Conservation (phyloP, 2,888 invertebrate genomes). For the Diaprepes abbreviatus region DNA sequence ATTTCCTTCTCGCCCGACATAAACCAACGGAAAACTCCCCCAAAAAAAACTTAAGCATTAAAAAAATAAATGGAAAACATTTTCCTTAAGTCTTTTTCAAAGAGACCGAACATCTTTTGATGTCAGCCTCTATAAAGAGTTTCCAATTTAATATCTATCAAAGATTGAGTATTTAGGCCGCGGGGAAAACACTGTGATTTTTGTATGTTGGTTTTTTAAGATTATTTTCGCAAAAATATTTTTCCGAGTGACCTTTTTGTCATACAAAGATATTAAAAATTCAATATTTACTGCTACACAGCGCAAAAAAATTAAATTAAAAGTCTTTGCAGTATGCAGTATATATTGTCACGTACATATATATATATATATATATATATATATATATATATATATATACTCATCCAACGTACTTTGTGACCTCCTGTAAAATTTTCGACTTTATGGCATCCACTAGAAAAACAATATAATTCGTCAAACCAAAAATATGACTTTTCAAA, state of each 20-base stretch:
- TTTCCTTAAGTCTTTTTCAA: slow-evolving; percentile 34
- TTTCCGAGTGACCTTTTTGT: not conserved
- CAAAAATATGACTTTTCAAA: no score
- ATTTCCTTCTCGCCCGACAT: slow-evolving; percentile 22
- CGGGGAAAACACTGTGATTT: slow-evolving; percentile 27
- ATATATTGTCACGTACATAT: no score
- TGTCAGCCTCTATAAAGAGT: slow-evolving; percentile 38
- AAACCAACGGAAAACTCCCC: not conserved
- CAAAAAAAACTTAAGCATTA: slow-evolving; percentile 20
- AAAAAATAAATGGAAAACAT: slow-evolving; percentile 47
- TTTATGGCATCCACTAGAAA: no score
- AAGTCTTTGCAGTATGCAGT: no score
- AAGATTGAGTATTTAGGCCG: slow-evolving; percentile 55
- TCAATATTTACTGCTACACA: not conserved
- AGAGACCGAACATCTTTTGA: slow-evolving; percentile 51
- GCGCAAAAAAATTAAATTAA: no score
- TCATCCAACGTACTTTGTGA: no score
- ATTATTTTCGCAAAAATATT: slow-evolving; percentile 3
- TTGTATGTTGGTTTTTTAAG: slow-evolving; percentile 1
- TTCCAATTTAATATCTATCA: slow-evolving; percentile 60
- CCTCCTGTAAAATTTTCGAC: no score
- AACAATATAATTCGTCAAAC: no score
- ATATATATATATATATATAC: no score
- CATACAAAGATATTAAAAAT: not conserved
- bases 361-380: no score